Base-by-base conservation (phyloP, 2,888 invertebrate genomes). In the Eristalis tenax region DNA sequence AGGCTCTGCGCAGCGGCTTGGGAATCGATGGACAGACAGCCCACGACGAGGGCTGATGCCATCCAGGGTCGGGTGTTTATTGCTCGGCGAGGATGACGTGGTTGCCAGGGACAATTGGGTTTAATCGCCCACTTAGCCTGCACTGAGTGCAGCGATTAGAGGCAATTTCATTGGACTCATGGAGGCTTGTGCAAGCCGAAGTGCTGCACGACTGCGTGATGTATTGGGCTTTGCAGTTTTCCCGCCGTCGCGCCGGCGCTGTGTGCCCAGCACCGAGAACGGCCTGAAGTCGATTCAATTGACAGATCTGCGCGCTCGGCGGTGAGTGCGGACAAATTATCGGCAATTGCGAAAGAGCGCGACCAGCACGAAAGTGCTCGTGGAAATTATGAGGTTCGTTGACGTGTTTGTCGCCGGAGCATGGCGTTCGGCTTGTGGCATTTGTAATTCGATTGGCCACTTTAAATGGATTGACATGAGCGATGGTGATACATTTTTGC, bases 61-160 rank as follows among this genome's bases (percentile, higher is more conserved):
- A 22, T n/a, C 22, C 59, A 59, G 59, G 57, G 57, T 57, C 43
- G 35, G 8, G n/a, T 13, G 56, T 50, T 56, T 35, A 56, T 69
- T 56, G 69, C 50, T 22, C 56, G n/a, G 13, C 11, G 50, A 50
- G 18, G 18, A 50, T 50, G 50, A 50, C 18, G 50, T 50, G 50
- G 50, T 50, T n/a, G 50, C 50, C 50, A 18, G 50, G 50, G 59
- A 64, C 74, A 66, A 84, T 68, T 81, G 63, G 40, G 23, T 38
- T 28, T 84, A 84, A 84, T 84, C 84, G 84, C 84, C 84, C 84
- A 84, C 84, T 84, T 84, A 76, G 66, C 56, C 59, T 11, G 57
- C 43, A 18, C 18, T 8, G 50, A 50, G 18, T 50, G 50, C 50
- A 15, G 4, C n/a, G 43, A 43, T 43, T 43, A 43, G 15, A n/a